Base-by-base conservation (phyloP, 2,113 vertebrate genomes). In the Cheilinus undulatus region DNA sequence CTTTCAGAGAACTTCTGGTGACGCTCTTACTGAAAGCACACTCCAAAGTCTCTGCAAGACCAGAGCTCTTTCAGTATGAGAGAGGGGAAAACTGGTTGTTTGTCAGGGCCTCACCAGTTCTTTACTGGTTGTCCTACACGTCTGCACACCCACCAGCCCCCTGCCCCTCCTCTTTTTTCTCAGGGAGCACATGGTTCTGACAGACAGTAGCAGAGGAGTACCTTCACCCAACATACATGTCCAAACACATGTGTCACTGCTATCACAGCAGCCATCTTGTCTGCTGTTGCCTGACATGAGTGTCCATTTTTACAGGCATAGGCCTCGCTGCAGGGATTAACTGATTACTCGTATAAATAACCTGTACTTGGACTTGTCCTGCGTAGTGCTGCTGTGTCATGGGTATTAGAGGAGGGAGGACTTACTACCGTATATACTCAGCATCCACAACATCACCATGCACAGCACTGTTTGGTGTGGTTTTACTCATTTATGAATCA, bases 321-420 rank as follows among this genome's bases (percentile, higher is more conserved):
- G 64, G 56, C 68, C 34, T 24, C 30, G 17, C 28, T 8, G 56
- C 68, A 20, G 66, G 81, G 89, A 89, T 92, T 88, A 92, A 78
- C 72, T 73, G 87, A 86, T 90, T 92, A 88, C 86, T 52, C 68
- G 80, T 88, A 88, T 86, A 90, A 91, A 92, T 91, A 92, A 84
- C 73, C 69, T 80, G 86, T 23, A 76, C 80, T 81, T 83, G 85
- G 76, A 61, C 73, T 70, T 72, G 83, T 48, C 61, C 57, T 19
- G 30, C 61, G 30, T 23, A n/a, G 15, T 50, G 68, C 59, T 76
- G 86, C 77, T 82, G 80, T 86, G 87, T 82, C 84, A 81, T 54
- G 26, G 67, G 81, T 78, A 70, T 89, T 80, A 88, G 66, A 57
- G 38, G 28, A 48, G 22, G 43, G 42, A 56, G 57, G 69, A 30